phyloP scores from a whole-genome alignment of 2,113 vertebrate genomes.

The Myotis brandtii region DNA sequence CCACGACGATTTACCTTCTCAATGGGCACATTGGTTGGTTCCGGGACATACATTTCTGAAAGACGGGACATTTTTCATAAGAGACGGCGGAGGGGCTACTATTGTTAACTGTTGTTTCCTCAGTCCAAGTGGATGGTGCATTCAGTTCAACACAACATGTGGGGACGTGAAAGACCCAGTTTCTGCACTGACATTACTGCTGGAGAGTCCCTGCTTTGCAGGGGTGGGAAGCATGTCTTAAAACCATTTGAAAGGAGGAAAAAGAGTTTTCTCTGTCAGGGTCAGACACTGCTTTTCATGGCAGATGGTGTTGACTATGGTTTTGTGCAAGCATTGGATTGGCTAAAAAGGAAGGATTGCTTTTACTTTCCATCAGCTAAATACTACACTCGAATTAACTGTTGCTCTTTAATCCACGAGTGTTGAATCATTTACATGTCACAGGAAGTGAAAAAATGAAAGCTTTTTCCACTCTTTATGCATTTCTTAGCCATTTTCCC shows the following conservation, averaged over 20 bases:
- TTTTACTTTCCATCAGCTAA: conserved; percentile 2
- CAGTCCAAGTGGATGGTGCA: not conserved
- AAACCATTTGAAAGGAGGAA: not conserved
- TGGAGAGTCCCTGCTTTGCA: not conserved
- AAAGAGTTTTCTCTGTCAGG: not conserved
- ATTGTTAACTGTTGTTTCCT: not conserved
- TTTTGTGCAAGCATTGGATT: not conserved
- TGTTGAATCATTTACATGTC: not conserved
- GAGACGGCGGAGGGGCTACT: not conserved
- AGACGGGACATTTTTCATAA: conserved; percentile 64
- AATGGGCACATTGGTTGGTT: conserved; percentile 93
- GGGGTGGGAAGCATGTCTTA: not conserved
- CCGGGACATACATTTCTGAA: conserved; percentile 91
- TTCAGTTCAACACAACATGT: not conserved
- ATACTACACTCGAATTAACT: not conserved
- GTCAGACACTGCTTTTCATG: not conserved
- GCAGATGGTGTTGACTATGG: not conserved
- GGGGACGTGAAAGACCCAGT: not conserved
- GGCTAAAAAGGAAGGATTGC: not conserved
- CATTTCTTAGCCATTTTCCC: not conserved
- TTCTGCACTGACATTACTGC: not conserved
- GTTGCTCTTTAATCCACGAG: not conserved
- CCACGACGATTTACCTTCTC: conserved; percentile 92
- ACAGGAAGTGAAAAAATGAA: not conserved
- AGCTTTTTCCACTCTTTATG: not conserved